These are phyloP conservation scores for Thryonomys swinderianus DNA, from an alignment of 2,113 vertebrate species.

Conservation along the genomic window DNA sequence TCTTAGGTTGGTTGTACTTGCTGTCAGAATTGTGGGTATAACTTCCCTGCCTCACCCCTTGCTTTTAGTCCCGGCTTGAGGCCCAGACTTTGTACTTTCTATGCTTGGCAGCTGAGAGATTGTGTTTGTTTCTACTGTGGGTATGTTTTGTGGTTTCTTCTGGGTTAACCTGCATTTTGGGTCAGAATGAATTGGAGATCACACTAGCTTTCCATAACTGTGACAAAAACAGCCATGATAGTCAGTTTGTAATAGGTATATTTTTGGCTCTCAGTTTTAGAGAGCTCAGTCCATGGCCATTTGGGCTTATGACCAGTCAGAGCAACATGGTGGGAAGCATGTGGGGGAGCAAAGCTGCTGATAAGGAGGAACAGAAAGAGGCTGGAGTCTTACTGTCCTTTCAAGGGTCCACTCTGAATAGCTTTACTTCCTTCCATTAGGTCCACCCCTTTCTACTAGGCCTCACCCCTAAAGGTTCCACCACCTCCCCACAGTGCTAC, in stretches of 20 bases:
- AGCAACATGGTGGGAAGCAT: too few species aligned
- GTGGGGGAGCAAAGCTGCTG: not conserved
- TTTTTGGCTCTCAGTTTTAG: not conserved
- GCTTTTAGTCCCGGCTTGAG: not conserved
- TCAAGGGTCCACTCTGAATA: not conserved
- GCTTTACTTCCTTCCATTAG: not conserved
- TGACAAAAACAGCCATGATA: not conserved
- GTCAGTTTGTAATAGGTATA: not conserved
- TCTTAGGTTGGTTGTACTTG: not conserved
- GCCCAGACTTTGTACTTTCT: not conserved
- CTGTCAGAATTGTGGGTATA: not conserved
- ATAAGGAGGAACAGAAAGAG: not conserved
- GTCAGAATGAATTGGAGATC: not conserved
- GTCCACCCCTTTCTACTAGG: not conserved
- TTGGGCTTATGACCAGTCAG: too few species aligned
- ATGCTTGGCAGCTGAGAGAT: not conserved
- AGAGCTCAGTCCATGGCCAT: not conserved
- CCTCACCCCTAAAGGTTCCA: not conserved
- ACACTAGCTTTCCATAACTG: not conserved
- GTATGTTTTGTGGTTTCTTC: not conserved
- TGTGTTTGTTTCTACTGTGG: not conserved
- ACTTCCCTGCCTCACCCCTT: not conserved
- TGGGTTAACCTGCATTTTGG: fast-evolving
- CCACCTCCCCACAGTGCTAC: not conserved
- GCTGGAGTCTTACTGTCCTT: not conserved